Base-by-base conservation (phyloP, 2,113 vertebrate species). In the Dryoscopus gambensis region DNA sequence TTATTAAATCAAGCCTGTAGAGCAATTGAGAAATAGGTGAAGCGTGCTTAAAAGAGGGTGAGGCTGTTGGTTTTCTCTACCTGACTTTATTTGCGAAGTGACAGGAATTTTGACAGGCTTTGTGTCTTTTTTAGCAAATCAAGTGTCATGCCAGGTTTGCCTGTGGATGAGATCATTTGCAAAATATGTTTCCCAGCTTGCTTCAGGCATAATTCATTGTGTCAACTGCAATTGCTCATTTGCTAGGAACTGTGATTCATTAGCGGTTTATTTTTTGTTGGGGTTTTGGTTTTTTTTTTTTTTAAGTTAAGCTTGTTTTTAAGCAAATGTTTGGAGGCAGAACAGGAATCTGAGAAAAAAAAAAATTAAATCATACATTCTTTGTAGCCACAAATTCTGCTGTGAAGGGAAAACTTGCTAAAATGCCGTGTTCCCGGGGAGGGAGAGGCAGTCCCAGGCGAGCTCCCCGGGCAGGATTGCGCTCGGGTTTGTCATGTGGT, bases 121-220 rank as follows among this genome's bases (percentile, higher is more conserved):
- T 92, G 81, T 94, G 96, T 96, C 89, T 96, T 96, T 96, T 96
- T 96, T 94, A 94, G 95, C 90, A 82, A 93, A 95, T 95, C 90
- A 95, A 96, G 78, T 88, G 95, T 96, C 89, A 97, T 95, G 78
- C 95, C 89, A 84, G 94, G 95, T 97, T 96, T 96, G 95, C 94
- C 96, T 93, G 94, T 96, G 83, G 73, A 93, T 98, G 97, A 98
- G 96, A 93, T 97, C 97, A 97, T 97, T 94, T 96, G 97, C 94
- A 95, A 96, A 98, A 95, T 94, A 88, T 96, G 97, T 93, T 92
- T 95, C 95, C 89, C 90, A 93, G 93, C 96, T 93, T 95, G 94
- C 97, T 97, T 93, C 77, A 13, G 70, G 96, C 96, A 91, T 94
- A 91, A 95, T 96, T 92, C 93, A 82, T 57, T 84, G 81, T 92